phyloP scores from a whole-genome alignment of 1,140 invertebrate genomes.

The Bombus huntii region DNA sequence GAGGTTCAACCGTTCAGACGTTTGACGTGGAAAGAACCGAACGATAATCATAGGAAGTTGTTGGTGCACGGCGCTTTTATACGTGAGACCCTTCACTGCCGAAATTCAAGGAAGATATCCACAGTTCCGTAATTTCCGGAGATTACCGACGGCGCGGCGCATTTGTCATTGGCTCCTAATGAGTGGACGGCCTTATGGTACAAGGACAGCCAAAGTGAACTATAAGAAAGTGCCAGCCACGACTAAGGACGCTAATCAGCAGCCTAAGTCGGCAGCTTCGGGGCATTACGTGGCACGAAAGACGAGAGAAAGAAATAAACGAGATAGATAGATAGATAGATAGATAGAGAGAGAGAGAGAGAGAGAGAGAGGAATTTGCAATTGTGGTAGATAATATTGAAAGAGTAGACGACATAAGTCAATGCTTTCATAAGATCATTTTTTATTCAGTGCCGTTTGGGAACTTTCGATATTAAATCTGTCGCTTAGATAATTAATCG shows the following conservation, averaged over 20 bases:
- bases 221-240: not conserved
- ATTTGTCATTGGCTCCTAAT: constrained; percentile 35
- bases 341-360: not conserved
- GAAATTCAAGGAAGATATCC: constrained; percentile 38
- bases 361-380: not conserved
- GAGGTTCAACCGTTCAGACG: too few species aligned
- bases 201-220: constrained; percentile 67
- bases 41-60: constrained; percentile 16
- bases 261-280: not conserved
- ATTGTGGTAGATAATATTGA: not conserved
- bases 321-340: not conserved
- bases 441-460: constrained; percentile 34
- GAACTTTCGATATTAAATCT: not conserved
- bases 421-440: not conserved
- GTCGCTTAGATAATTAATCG: not conserved
- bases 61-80: constrained; percentile 56
- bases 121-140: constrained; percentile 22
- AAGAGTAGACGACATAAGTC: not conserved
- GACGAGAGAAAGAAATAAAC: not conserved
- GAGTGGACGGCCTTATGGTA: constrained; percentile 68
- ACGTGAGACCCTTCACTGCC: constrained; percentile 56
- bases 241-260: constrained; percentile 13
- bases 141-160: not conserved
- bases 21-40: not conserved
- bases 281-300: not conserved